phyloP scores from a whole-genome alignment of 2,888 invertebrate genomes.

The Smittia sp. region DNA sequence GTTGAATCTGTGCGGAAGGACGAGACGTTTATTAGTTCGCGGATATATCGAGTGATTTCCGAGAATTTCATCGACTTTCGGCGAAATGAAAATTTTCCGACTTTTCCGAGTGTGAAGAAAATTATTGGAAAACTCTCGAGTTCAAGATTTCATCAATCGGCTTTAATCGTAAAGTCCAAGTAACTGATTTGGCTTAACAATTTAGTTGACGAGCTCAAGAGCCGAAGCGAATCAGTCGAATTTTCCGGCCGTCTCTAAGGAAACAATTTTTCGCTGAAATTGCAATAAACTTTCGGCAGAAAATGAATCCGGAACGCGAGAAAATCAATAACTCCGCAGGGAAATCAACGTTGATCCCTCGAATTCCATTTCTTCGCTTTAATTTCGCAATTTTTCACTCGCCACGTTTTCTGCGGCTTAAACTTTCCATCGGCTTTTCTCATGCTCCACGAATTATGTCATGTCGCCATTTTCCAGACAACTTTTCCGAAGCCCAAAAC shows the following conservation, averaged over 20 bases:
- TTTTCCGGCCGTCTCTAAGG: not conserved
- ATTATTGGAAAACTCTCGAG: not conserved
- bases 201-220: no score
- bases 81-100: not conserved
- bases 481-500: not conserved
- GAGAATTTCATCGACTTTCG: not conserved
- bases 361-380: not conserved
- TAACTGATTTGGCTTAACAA: no score
- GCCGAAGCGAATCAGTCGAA: not conserved
- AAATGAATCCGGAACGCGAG: not conserved
- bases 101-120: not conserved
- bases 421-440: not conserved
- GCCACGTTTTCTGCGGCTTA: not conserved
- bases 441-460: conserved; percentile 1
- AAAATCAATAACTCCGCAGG: not conserved
- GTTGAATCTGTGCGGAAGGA: not conserved
- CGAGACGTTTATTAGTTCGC: not conserved
- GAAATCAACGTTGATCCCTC: not conserved
- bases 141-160: not conserved
- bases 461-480: conserved; percentile 41
- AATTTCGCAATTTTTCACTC: not conserved
- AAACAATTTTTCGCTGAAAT: not conserved
- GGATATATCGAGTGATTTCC: not conserved
- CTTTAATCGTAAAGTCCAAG: no score
- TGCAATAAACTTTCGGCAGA: not conserved